Evolutionary conservation across 2,797 vertebrate species (phyloP), one percentile per base, ranked within the genome.

Genomic region (Melanotaenia maccullochi): DNA sequence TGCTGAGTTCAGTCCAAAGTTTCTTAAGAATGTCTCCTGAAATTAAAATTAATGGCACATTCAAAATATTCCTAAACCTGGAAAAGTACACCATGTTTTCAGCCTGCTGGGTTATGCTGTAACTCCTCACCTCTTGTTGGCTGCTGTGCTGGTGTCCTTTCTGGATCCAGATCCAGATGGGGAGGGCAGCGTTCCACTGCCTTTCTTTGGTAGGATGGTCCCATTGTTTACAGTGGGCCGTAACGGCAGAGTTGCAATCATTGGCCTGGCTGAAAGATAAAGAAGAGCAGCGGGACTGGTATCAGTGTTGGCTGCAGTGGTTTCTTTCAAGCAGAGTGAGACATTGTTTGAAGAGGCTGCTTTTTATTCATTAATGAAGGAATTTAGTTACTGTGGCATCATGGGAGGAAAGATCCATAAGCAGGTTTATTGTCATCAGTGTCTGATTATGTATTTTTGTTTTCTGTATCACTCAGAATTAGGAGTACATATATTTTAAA

Each of bases 131-230:
- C 96, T 97, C 94, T 96, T 99, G 91, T 90, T 93, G 89, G 94
- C 89, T 62, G 94, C 82, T 20, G 90, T 47, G 75, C 92, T 71
- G 59, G 84, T 86, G 75, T 98, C 97, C 87, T 97, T 99, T 88
- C 96, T 96, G 92, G 93, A 90, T 87, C 96, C 96, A 4, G 96
- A 85, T 89, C 96, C 96, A 12, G 96, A 98, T 1, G 97, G 96
- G 49, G 97, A 98, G 22, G 97, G 96, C 68, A 98, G 95, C 74
- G 96, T 96, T 79, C 95, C 89, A 49, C 95, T 91, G 73, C 95
- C 89, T 92, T 98, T 99, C 96, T 99, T 99, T 96, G 97, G 97
- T 96, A 98, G 90, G 87, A 98, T 93, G 42, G 96, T 96, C 85
- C 97, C 98, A 36, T 97, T 99, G 94, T 97, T 98, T 76, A 99